Percentiles rank a stretch among this genome's conserved stretches.
Evolutionary conservation across 2,888 invertebrate species (phyloP).

Genomic region (Rambutsinella grinnellia): DNA sequence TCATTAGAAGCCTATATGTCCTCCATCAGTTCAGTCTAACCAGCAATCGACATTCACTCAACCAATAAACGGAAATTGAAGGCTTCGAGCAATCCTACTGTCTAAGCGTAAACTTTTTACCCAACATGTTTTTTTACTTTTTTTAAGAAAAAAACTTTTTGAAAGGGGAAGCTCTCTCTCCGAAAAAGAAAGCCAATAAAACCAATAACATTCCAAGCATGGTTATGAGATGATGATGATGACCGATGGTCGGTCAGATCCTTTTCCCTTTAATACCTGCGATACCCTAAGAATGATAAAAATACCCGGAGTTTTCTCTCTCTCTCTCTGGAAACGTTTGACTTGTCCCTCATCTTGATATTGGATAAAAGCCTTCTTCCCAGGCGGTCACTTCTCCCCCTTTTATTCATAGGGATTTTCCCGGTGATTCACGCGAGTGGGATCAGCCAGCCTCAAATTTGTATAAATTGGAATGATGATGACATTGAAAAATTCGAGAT

Average conservation of each 20-base stretch:
- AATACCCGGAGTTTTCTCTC: no score
- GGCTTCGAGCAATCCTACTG: constrained; percentile 20
- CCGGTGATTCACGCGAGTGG: not conserved
- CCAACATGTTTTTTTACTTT: not conserved
- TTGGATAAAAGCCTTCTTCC: no score
- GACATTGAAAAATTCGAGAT: constrained; percentile 37
- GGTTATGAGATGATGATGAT: not conserved
- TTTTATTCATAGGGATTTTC: constrained; percentile 1
- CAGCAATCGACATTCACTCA: constrained; percentile 31
- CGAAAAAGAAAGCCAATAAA: constrained; percentile 16
- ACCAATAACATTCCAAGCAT: constrained; percentile 11
- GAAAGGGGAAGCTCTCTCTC: not conserved
- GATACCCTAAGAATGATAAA: not conserved
- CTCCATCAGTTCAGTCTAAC: not conserved
- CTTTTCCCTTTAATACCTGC: not conserved
- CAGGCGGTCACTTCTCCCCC: not conserved
- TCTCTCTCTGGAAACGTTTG: no score
- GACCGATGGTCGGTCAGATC: not conserved
- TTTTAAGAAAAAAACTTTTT: not conserved
- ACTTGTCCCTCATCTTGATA: no score
- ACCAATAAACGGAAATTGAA: constrained; percentile 42
- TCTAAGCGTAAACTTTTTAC: not conserved
- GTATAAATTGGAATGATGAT: not conserved
- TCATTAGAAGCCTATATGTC: constrained; percentile 6
- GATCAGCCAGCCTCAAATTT: not conserved